Base-by-base conservation (phyloP, 2,113 vertebrate genomes). In the Pelusios castaneus region DNA sequence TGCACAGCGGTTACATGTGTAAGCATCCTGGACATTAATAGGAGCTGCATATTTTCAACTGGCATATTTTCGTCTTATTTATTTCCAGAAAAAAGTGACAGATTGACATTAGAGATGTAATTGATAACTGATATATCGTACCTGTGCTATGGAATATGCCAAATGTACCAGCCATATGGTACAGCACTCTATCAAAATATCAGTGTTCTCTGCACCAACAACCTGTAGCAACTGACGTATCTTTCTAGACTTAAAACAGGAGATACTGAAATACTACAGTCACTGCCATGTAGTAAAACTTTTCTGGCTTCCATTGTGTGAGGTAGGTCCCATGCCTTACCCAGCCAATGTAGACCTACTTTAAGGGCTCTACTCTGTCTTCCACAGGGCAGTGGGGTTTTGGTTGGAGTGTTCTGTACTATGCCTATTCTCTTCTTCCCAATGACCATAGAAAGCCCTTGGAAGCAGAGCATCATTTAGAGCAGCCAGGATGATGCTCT, bases 11-110 rank as follows among this genome's bases (percentile, higher is more conserved):
- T 38, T 34, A 13, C 47, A 67, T 67, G 43, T 38, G 6, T 45
- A 67, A 87, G 29, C 73, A 75, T 3, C 19, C 58, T 49, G 43
- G 47, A 55, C 38, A 82, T 51, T 77, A 60, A 45, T 41, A 75
- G 49, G 82, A 76, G 2, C 80, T 54, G 4, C 67, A 31, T 60
- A 80, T 0, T 51, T 3, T 84, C 51, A 52, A 14, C 47, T 52
- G 51, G 51, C 14, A 16, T 52, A 52, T 52, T 52, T 52, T 52
- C 51, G 17, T 52, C 51, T 51, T 51, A 52, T 14, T 52, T 86
- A 79, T 83, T 96, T 85, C 55, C 60, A 84, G 67, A 22, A 88
- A 75, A 86, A 94, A 41, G 29, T 6, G n/a, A 31, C 5, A 89
- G 80, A 73, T 24, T 43, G 60, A n/a, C 22, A 13, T 24, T 56